Evolutionary conservation across 2,797 vertebrate species (phyloP), one percentile per base, ranked within the genome.

Genomic region (Gobionotothen gibberifrons): DNA sequence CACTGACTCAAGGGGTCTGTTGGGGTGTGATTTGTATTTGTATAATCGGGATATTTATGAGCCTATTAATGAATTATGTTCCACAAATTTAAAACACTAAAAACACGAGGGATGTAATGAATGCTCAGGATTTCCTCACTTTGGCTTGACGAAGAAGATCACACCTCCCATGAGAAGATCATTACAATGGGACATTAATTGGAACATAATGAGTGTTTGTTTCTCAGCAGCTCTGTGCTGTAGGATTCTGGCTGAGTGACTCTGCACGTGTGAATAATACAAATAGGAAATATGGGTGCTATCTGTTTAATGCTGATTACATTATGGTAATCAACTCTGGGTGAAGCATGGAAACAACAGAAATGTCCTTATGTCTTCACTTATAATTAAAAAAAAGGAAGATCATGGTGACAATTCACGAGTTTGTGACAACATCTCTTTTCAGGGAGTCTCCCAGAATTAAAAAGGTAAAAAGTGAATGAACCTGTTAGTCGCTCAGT

Each of bases 161-260:
- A 79, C 58, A 53, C 22, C 73, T 91, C 89, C 86, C 90, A 82
- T 66, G 83, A 85, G 90, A 80, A 57, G 76, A 77, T 76, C 89
- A 88, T 90, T 89, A 90, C 88, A 90, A 91, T 83, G 74, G 83
- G 83, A 86, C 79, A 79, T 90, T 92, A 92, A 92, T 92, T 90
- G 83, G 82, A 90, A 88, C 85, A 91, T 92, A 92, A 92, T 91
- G 86, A 92, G 78, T 87, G 82, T 91, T 92, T 92, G 89, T 90
- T 81, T 91, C 81, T 81, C 69, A 65, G 72, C 62, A 52, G 83
- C 80, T 72, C 64, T 49, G 73, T 2, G 12, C 69, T 78, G 78
- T 79, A 63, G 85, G 78, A 79, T 60, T 85, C 86, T 79, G 90
- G 90, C 79, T 89, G 86, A 83, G 44, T 91, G 85, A 83, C 76